Percentiles rank a stretch among this genome's conserved stretches.
Conservation (phyloP, 2,888 invertebrate species). For the Cerastis leucographa region DNA sequence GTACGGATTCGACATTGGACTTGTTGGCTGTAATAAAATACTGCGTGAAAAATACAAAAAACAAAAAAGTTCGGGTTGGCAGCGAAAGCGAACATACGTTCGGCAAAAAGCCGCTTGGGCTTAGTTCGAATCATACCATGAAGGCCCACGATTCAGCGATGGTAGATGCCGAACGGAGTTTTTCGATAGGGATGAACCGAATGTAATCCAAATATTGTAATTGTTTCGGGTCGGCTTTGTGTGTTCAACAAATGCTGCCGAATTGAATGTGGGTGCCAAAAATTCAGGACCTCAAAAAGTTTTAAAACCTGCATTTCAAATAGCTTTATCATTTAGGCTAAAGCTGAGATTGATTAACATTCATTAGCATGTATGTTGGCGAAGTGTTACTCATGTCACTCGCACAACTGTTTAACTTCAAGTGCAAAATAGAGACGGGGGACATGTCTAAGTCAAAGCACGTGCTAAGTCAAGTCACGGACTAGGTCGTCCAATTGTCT, state of each 20-base stretch:
- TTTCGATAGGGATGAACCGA: background rate
- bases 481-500: background rate
- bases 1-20: slow-evolving; percentile 70
- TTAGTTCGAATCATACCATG: background rate
- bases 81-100: background rate
- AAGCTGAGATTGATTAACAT: background rate
- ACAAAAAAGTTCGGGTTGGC: background rate
- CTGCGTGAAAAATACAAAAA: background rate
- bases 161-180: too few relatives aligned
- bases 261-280: background rate
- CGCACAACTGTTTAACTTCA: background rate
- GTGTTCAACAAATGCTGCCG: too few relatives aligned
- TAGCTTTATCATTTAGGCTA: too few relatives aligned
- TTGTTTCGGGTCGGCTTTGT: background rate
- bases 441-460: background rate
- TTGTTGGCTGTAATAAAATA: slow-evolving; percentile 60
- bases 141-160: too few relatives aligned
- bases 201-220: too few relatives aligned
- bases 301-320: too few relatives aligned
- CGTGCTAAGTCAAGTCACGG: background rate
- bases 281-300: too few relatives aligned
- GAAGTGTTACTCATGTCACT: background rate
- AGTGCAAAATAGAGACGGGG: background rate
- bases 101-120: too few relatives aligned
- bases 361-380: background rate